These are phyloP conservation scores for Holacanthella duospinosa DNA, from an alignment of 2,888 invertebrate species.

Conservation along the genomic window DNA sequence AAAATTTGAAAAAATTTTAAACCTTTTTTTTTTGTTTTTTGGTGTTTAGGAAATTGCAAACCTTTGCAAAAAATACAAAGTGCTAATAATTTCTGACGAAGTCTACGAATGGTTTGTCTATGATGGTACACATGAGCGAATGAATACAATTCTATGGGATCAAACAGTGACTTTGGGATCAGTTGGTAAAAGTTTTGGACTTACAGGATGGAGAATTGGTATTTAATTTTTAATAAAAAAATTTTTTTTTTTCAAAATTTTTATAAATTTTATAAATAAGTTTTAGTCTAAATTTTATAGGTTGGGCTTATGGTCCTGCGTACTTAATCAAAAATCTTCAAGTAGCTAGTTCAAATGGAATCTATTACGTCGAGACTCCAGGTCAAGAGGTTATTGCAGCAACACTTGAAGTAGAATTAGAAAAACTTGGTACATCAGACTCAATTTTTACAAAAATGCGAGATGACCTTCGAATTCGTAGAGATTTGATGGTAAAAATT, in stretches of 20 bases:
- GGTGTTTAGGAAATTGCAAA: slow-evolving; percentile 64
- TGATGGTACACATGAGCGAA: slow-evolving; percentile 60
- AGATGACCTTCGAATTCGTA: slow-evolving; percentile 60
- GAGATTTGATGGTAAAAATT: slow-evolving; percentile 67
- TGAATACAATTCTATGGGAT: slow-evolving; percentile 67
- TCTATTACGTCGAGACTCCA: slow-evolving; percentile 82
- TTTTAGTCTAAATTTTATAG: no score
- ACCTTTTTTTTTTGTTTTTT: slow-evolving; percentile 1
- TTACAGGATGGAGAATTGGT: slow-evolving; percentile 18
- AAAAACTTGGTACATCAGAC: slow-evolving; percentile 56
- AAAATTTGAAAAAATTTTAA: no score
- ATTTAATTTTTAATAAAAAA: not conserved
- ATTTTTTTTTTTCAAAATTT: not conserved
- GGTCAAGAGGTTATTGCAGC: slow-evolving; percentile 86
- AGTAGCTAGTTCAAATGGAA: slow-evolving; percentile 48
- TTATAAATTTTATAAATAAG: not conserved
- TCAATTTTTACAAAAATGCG: slow-evolving; percentile 74
- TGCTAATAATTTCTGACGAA: slow-evolving; percentile 86
- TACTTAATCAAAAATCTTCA: slow-evolving; percentile 45
- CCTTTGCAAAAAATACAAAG: slow-evolving; percentile 83
- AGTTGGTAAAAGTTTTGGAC: slow-evolving; percentile 48
- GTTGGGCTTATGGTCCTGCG: slow-evolving; percentile 51
- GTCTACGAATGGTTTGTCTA: slow-evolving; percentile 90
- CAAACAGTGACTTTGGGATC: slow-evolving; percentile 52
- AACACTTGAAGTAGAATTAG: slow-evolving; percentile 75